phyloP scores from a whole-genome alignment of 2,888 invertebrate species.

The Trissolcus brochymenae region DNA sequence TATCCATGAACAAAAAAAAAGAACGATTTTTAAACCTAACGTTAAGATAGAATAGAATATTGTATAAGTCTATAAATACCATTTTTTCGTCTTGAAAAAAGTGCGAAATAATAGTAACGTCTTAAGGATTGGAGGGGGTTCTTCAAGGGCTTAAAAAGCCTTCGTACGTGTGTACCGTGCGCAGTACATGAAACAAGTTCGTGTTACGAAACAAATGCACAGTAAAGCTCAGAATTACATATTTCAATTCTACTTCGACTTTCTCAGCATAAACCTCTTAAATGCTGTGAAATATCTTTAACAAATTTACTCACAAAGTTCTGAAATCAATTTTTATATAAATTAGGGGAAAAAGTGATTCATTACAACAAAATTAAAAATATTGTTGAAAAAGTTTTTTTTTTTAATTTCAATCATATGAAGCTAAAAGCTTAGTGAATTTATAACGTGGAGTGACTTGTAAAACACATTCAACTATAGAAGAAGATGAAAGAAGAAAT shows the following conservation, averaged over 20 bases:
- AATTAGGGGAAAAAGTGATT: too few species aligned
- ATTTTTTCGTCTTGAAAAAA: not conserved
- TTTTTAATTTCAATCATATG: conserved; percentile 4
- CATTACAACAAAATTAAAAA: too few species aligned
- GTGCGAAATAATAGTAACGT: conserved; percentile 43
- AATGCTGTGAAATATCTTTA: too few species aligned
- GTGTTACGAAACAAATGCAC: conserved; percentile 56
- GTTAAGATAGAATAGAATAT: not conserved
- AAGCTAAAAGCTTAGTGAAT: conserved; percentile 25
- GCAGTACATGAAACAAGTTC: conserved; percentile 68
- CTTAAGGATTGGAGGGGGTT: conserved; percentile 58
- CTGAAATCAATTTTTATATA: too few species aligned
- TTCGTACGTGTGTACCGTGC: conserved; percentile 69
- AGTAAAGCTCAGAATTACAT: conserved; percentile 38
- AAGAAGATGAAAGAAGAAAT: conserved; percentile 58
- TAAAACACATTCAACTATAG: not conserved
- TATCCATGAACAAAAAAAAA: too few species aligned
- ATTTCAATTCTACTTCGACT: conserved; percentile 11
- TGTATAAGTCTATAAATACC: not conserved
- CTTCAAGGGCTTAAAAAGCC: conserved; percentile 72
- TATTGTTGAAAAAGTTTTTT: too few species aligned
- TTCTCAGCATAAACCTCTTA: not conserved
- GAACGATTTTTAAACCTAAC: not conserved
- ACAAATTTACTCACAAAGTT: too few species aligned
- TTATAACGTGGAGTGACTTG: conserved; percentile 24